phyloP scores from a whole-genome alignment of 2,113 vertebrate genomes.

The Pseudopipra pipra region DNA sequence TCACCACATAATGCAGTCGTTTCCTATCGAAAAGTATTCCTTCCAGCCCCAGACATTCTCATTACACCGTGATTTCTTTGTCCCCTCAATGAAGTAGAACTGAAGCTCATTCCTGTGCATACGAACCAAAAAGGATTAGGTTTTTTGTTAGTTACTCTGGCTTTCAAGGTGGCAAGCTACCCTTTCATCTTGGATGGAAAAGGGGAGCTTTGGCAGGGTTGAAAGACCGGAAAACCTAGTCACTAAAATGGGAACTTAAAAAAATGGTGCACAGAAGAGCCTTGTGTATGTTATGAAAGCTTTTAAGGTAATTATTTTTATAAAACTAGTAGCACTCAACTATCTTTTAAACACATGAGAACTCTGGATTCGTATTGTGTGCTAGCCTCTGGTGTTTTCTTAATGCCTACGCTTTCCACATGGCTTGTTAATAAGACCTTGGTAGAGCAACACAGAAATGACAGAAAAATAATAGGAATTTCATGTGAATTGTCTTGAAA shows the following conservation, averaged over 20 bases:
- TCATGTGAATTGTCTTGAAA: not conserved
- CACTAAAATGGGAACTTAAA: not conserved
- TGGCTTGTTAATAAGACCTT: not conserved
- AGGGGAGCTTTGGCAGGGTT: not conserved
- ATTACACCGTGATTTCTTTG: not conserved
- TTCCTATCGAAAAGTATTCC: not conserved
- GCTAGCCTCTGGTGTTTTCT: not conserved
- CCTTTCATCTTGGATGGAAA: not conserved
- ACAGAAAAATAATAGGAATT: not conserved
- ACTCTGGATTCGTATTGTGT: not conserved
- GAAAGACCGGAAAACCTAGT: not conserved
- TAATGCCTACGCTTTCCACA: not conserved
- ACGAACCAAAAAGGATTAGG: not conserved
- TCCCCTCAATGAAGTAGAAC: not conserved
- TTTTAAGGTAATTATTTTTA: not conserved
- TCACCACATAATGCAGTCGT: not conserved
- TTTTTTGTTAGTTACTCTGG: not conserved
- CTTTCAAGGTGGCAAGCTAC: not conserved
- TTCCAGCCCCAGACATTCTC: not conserved
- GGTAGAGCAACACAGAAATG: not conserved
- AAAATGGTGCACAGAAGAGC: not conserved
- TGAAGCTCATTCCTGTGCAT: not conserved
- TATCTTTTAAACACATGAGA: not conserved
- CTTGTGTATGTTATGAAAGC: not conserved
- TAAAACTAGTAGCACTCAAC: not conserved